Percentiles rank a stretch among this genome's conserved stretches.
These are phyloP conservation scores for Drosophila subquinaria DNA, from an alignment of 2,888 invertebrate genomes.

Conservation along the genomic window DNA sequence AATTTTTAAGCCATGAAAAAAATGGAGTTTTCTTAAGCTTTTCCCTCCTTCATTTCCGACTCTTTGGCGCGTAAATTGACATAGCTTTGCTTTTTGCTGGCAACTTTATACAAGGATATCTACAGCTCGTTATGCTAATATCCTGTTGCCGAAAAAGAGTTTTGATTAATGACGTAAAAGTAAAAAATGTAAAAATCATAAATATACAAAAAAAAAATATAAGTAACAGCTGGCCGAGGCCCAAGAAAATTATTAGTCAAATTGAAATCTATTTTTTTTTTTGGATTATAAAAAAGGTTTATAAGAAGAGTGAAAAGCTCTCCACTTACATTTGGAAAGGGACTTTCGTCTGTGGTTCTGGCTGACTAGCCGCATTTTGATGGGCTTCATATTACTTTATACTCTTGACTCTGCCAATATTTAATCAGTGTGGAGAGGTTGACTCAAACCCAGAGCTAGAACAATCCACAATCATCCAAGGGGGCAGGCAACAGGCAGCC, in stretches of 20 bases:
- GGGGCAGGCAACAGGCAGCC: constrained; percentile 15
- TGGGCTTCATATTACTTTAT: constrained; percentile 66
- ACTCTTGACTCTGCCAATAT: constrained; percentile 78
- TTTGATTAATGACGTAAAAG: constrained; percentile 79
- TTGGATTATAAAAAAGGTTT: constrained; percentile 14
- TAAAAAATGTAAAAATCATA: constrained; percentile 32
- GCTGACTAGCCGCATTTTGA: constrained; percentile 10
- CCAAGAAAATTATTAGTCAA: constrained; percentile 29
- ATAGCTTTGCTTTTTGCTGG: constrained; percentile 71
- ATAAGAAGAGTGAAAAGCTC: constrained; percentile 26
- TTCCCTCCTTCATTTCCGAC: not conserved
- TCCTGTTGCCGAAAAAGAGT: constrained; percentile 66
- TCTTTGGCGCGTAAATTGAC: constrained; percentile 72
- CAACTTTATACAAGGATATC: constrained; percentile 19
- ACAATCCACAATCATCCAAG: constrained; percentile 32
- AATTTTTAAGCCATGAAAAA: constrained; percentile 70
- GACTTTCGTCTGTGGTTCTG: constrained; percentile 24
- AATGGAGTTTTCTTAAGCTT: constrained; percentile 39
- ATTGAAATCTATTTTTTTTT: constrained; percentile 12
- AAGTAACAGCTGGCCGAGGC: constrained; percentile 56
- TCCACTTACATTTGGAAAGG: constrained; percentile 34
- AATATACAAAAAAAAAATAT: constrained; percentile 34
- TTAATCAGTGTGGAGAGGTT: constrained; percentile 67
- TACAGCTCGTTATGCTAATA: constrained; percentile 76
- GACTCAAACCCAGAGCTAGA: constrained; percentile 20